Evolutionary conservation across 2,113 vertebrate genomes (phyloP).

Genomic region (Pristiophorus japonicus): DNA sequence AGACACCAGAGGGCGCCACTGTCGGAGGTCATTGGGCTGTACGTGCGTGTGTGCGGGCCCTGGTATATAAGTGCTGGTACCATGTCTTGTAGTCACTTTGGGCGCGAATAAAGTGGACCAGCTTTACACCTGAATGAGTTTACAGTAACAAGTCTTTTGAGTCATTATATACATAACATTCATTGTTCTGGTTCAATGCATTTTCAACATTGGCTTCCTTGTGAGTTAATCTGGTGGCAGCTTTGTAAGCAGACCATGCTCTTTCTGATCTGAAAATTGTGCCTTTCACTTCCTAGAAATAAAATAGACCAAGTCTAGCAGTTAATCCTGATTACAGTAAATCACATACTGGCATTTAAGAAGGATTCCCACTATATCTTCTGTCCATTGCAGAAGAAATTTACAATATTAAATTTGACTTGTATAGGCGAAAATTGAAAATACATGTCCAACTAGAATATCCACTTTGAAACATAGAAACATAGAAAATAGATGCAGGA

Average conservation of each 20-base stretch:
- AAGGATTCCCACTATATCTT: background rate
- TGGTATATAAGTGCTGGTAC: too few species aligned
- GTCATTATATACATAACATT: too few species aligned
- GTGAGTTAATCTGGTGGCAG: background rate
- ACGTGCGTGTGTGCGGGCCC: too few species aligned
- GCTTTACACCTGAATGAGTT: too few species aligned
- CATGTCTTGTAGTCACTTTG: too few species aligned
- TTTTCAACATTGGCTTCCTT: background rate
- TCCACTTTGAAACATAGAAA: too few species aligned
- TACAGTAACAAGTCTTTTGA: too few species aligned
- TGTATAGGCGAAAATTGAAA: background rate
- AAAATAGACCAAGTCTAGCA: background rate
- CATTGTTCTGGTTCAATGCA: background rate
- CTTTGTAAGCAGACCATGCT: background rate
- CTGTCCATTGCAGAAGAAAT: background rate
- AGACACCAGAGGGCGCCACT: too few species aligned
- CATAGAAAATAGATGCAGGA: too few species aligned
- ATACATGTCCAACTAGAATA: background rate
- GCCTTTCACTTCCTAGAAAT: background rate
- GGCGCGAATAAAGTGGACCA: too few species aligned
- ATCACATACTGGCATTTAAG: background rate
- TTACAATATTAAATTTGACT: background rate
- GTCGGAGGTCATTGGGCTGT: too few species aligned
- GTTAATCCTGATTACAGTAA: background rate
- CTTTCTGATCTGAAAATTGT: background rate